Percentiles rank a stretch among this genome's conserved stretches.
Conservation (phyloP, 2,888 invertebrate genomes). For the Brachycybe producta region DNA sequence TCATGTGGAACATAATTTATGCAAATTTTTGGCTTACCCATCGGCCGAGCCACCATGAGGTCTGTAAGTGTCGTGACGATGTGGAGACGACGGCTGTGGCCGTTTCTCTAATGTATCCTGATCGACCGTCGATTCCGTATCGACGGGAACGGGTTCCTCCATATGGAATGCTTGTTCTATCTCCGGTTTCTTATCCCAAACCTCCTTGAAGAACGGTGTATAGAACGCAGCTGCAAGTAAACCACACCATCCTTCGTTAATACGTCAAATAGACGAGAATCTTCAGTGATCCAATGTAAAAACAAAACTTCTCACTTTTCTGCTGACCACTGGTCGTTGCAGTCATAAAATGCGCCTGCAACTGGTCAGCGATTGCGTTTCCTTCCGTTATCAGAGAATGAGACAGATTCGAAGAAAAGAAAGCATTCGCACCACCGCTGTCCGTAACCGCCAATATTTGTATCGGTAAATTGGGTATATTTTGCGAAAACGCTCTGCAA, state of each 20-base stretch:
- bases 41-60: constrained; percentile 23
- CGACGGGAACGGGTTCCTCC: constrained; percentile 50
- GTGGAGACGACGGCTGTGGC: constrained; percentile 24
- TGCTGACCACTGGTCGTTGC: constrained; percentile 70
- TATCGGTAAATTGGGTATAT: constrained; percentile 80
- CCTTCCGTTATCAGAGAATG: constrained; percentile 86
- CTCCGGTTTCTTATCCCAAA: constrained; percentile 89
- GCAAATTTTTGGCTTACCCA: too few relatives aligned
- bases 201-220: constrained; percentile 89
- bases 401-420: constrained; percentile 77
- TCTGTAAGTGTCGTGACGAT: constrained; percentile 26
- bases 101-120: constrained; percentile 9
- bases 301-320: constrained; percentile 51
- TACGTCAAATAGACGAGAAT: background rate
- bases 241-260: constrained; percentile 9
- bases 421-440: constrained; percentile 66
- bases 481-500: constrained; percentile 76
- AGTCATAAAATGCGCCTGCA: constrained; percentile 84
- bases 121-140: constrained; percentile 7
- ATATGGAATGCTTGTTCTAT: constrained; percentile 84
- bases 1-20: too few relatives aligned
- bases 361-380: constrained; percentile 75
- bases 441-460: constrained; percentile 90
- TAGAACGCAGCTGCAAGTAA: constrained; percentile 79
- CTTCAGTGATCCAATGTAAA: background rate